Percentiles rank a stretch among this genome's conserved stretches.
These are phyloP conservation scores for Glyphotaelius pellucidus DNA, from an alignment of 2,888 invertebrate species.

Conservation along the genomic window DNA sequence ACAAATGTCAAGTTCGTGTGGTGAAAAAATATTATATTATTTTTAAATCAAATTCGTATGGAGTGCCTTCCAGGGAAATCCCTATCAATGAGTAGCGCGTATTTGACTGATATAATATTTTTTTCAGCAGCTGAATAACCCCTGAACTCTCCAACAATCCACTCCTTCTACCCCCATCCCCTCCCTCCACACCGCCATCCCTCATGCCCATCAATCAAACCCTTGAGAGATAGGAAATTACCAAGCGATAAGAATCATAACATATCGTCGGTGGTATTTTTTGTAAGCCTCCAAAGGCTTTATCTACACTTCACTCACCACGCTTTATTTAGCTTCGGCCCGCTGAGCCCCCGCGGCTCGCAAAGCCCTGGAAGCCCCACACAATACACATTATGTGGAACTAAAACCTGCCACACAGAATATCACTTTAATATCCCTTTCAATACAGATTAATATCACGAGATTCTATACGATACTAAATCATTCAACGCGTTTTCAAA, in stretches of 20 bases:
- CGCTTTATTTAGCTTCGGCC: conserved; percentile 28
- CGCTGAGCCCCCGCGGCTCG: conserved; percentile 11
- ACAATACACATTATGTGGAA: conserved; percentile 30
- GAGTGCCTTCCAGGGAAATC: not conserved
- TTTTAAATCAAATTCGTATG: not conserved
- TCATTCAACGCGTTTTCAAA: not conserved
- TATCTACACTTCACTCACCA: conserved; percentile 50
- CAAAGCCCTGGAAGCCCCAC: conserved; percentile 33
- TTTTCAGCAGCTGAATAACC: conserved; percentile 59
- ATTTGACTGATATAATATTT: conserved; percentile 39
- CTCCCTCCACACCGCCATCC: not conserved
- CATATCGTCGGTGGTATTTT: conserved; percentile 61
- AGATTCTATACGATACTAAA: not conserved
- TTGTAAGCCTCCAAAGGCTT: conserved; percentile 51
- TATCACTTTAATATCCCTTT: conserved; percentile 23
- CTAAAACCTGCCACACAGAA: not conserved
- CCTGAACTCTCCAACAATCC: not conserved
- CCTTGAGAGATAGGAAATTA: conserved; percentile 66
- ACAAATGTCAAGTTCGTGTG: too few species aligned
- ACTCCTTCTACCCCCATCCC: not conserved
- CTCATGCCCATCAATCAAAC: conserved; percentile 63
- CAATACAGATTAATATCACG: not conserved
- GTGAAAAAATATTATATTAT: too few species aligned
- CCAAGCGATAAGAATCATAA: conserved; percentile 64
- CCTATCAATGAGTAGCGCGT: not conserved